These are phyloP conservation scores for Macaria notata DNA, from an alignment of 2,888 invertebrate species.

Conservation along the genomic window DNA sequence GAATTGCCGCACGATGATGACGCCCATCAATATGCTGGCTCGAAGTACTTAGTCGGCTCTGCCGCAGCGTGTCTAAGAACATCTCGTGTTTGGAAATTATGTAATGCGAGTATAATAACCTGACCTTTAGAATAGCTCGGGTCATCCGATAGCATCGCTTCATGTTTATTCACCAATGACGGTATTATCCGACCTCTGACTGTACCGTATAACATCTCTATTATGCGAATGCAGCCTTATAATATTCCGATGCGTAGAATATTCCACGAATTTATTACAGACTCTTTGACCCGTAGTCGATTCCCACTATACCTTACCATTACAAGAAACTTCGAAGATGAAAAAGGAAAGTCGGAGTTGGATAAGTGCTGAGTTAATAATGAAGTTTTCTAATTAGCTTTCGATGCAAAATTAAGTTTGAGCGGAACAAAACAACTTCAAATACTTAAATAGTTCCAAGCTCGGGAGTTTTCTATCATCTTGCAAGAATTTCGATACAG, in stretches of 20 bases:
- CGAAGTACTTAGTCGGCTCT: neutral
- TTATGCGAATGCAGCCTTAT: slow-evolving; percentile 17
- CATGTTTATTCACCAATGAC: slow-evolving; percentile 28
- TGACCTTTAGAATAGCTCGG: slow-evolving; percentile 30
- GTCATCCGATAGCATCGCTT: slow-evolving; percentile 23
- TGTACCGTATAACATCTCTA: slow-evolving; percentile 17
- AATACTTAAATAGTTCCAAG: too few species aligned
- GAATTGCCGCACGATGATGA: slow-evolving; percentile 42
- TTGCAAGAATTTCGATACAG: too few species aligned
- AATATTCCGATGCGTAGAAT: slow-evolving; percentile 4
- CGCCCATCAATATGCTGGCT: slow-evolving; percentile 44
- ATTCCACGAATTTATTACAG: slow-evolving; percentile 12
- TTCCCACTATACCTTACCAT: slow-evolving; percentile 7
- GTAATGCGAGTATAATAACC: slow-evolving; percentile 24
- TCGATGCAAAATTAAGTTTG: slow-evolving; percentile 1
- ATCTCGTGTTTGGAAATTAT: slow-evolving; percentile 32
- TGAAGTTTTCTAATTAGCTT: slow-evolving; percentile 14
- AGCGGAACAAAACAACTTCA: slow-evolving; percentile 2
- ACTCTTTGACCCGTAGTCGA: slow-evolving; percentile 4
- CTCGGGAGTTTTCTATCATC: too few species aligned
- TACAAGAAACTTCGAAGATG: slow-evolving; percentile 6
- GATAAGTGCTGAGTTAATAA: slow-evolving; percentile 3
- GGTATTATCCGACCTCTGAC: slow-evolving; percentile 22
- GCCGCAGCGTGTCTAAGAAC: slow-evolving; percentile 25
- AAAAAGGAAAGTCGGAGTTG: slow-evolving; percentile 1